Evolutionary conservation across 2,888 invertebrate genomes (phyloP).

Genomic region (Drosophila paramelanica): DNA sequence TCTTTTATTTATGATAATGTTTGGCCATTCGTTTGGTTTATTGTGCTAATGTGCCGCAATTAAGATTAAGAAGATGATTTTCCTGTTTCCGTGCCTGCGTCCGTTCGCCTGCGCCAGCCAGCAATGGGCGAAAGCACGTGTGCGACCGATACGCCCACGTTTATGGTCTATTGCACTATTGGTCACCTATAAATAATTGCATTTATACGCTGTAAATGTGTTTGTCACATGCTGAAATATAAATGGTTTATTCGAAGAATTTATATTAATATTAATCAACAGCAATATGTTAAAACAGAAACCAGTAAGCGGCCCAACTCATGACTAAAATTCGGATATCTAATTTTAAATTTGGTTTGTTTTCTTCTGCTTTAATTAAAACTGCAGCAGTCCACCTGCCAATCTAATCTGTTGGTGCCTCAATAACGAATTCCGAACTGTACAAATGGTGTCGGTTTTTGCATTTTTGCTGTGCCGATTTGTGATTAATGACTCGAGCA

Average conservation of each 20-base stretch:
- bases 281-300: slow-evolving; percentile 5
- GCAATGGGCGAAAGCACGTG: slow-evolving; percentile 28
- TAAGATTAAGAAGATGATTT: slow-evolving; percentile 84
- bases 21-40: slow-evolving; percentile 83
- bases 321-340: not conserved
- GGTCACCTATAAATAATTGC: slow-evolving; percentile 68
- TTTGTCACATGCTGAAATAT: slow-evolving; percentile 24
- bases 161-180: slow-evolving; percentile 33
- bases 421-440: slow-evolving; percentile 29
- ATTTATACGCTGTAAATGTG: slow-evolving; percentile 64
- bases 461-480: slow-evolving; percentile 62
- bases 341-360: not conserved
- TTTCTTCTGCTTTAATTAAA: slow-evolving; percentile 50
- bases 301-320: not conserved
- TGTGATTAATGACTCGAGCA: slow-evolving; percentile 73
- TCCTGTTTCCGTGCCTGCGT: slow-evolving; percentile 53
- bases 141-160: slow-evolving; percentile 31
- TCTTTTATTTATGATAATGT: slow-evolving; percentile 85
- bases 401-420: slow-evolving; percentile 32
- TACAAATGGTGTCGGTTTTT: slow-evolving; percentile 71
- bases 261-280: slow-evolving; percentile 10
- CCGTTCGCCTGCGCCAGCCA: not conserved
- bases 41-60: slow-evolving; percentile 84
- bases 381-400: slow-evolving; percentile 55
- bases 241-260: slow-evolving; percentile 2